Percentiles rank a stretch among this genome's conserved stretches.
Conservation (phyloP, 2,888 invertebrate species). For the Choristoneura rosaceana region DNA sequence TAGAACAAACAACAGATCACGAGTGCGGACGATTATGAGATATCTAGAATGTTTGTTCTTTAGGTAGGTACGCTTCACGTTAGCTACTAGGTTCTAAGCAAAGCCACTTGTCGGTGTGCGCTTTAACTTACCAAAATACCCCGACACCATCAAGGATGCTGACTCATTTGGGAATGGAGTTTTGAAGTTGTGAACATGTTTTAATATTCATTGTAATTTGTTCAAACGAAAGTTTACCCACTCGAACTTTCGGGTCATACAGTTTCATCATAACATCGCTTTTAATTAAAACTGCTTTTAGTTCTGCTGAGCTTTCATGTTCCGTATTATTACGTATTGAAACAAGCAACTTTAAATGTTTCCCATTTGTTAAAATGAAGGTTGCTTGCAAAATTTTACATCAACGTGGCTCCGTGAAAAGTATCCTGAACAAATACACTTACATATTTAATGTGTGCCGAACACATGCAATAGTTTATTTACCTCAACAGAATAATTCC, state of each 20-base stretch:
- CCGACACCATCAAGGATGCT: not conserved
- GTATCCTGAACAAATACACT: not conserved
- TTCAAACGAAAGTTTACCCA: slow-evolving; percentile 8
- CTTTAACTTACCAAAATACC: not conserved
- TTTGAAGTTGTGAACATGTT: slow-evolving; percentile 4
- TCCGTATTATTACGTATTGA: too few relatives aligned
- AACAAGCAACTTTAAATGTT: not conserved
- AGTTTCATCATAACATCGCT: slow-evolving; percentile 6
- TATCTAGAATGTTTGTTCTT: not conserved
- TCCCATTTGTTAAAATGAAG: not conserved
- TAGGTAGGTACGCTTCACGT: not conserved
- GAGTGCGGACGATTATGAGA: too few relatives aligned
- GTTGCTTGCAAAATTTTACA: not conserved
- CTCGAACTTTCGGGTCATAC: slow-evolving; percentile 5
- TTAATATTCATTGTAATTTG: slow-evolving; percentile 16
- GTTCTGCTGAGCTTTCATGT: slow-evolving; percentile 3
- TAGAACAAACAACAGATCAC: not conserved
- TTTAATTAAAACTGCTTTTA: slow-evolving; percentile 18
- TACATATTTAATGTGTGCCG: not conserved
- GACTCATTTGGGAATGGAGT: slow-evolving; percentile 4
- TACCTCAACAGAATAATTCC: not conserved
- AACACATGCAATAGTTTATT: not conserved
- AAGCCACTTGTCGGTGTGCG: not conserved
- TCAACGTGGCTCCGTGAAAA: not conserved
- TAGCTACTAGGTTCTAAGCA: not conserved